A percentile compares a stretch with the other conserved stretches of the same genome.
Conservation (phyloP, 2,888 invertebrate species). For the Unio pictorum region DNA sequence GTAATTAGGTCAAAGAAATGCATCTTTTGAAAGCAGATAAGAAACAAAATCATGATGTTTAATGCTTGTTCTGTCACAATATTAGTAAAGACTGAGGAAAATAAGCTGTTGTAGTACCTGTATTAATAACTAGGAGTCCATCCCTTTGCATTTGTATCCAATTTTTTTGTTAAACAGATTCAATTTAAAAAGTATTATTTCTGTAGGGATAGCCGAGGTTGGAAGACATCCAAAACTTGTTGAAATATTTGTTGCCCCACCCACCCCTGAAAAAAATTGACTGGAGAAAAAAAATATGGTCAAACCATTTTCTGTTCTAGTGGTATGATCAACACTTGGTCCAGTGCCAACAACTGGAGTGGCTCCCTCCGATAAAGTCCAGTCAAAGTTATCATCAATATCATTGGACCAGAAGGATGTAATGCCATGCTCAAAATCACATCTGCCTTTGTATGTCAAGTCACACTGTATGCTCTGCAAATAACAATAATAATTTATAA, state of each 20-base stretch:
- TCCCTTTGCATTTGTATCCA: too few species aligned
- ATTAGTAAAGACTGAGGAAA: too few species aligned
- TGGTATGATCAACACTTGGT: conserved; percentile 59
- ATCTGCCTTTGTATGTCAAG: conserved; percentile 42
- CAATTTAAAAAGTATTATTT: too few species aligned
- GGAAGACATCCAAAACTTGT: too few species aligned
- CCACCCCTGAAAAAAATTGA: conserved; percentile 1
- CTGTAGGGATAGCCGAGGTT: too few species aligned
- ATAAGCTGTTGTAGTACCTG: too few species aligned
- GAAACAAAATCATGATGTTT: too few species aligned
- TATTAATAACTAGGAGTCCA: too few species aligned
- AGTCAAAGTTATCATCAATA: conserved; percentile 54
- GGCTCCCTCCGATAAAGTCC: conserved; percentile 56
- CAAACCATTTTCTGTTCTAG: conserved; percentile 40
- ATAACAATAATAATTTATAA: background rate
- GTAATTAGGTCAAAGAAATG: too few species aligned
- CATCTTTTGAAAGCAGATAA: too few species aligned
- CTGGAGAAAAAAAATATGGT: conserved; percentile 1
- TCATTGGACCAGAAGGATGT: conserved; percentile 75
- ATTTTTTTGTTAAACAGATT: too few species aligned
- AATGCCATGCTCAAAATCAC: conserved; percentile 58
- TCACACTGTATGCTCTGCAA: conserved; percentile 30
- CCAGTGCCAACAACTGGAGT: conserved; percentile 52
- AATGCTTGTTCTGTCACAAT: too few species aligned
- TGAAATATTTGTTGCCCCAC: background rate